Percentiles rank a stretch among this genome's conserved stretches.
Evolutionary conservation across 2,888 invertebrate genomes (phyloP).

Genomic region (Helobdella robusta): DNA sequence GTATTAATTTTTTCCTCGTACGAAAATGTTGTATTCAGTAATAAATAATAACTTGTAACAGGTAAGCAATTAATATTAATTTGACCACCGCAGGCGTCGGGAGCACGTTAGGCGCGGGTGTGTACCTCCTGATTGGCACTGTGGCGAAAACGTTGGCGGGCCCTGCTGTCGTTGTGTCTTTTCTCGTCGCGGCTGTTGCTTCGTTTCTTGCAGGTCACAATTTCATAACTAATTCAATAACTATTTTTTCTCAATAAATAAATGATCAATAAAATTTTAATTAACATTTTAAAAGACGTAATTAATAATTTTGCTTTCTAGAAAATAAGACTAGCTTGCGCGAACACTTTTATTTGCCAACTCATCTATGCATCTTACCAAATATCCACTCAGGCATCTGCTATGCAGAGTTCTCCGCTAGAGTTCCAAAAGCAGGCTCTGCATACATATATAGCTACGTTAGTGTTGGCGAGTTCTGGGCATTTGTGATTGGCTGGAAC

Average conservation of each 20-base stretch:
- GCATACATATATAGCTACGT: constrained; percentile 44
- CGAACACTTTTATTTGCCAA: too few relatives aligned
- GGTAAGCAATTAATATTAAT: not conserved
- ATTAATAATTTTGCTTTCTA: too few relatives aligned
- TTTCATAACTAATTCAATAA: not conserved
- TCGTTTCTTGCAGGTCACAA: constrained; percentile 39
- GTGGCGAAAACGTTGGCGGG: constrained; percentile 57
- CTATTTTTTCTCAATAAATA: not conserved
- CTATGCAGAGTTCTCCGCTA: constrained; percentile 43
- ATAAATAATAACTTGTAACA: too few relatives aligned
- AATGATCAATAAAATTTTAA: not conserved
- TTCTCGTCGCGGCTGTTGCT: constrained; percentile 55
- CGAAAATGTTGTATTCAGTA: too few relatives aligned
- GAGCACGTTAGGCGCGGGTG: constrained; percentile 92
- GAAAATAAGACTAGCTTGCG: too few relatives aligned
- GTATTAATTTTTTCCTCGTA: too few relatives aligned
- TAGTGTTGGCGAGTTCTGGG: constrained; percentile 43
- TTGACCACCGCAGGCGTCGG: constrained; percentile 57
- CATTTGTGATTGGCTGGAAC: constrained; percentile 45
- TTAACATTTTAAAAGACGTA: not conserved
- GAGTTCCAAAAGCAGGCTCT: constrained; percentile 43
- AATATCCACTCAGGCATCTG: constrained; percentile 45
- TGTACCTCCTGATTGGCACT: constrained; percentile 89
- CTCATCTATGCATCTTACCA: too few relatives aligned
- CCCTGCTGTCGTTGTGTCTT: constrained; percentile 56